A percentile compares a stretch with the other conserved stretches of the same genome.
phyloP scores from a whole-genome alignment of 1,140 invertebrate genomes.

The Holotrichia oblita region DNA sequence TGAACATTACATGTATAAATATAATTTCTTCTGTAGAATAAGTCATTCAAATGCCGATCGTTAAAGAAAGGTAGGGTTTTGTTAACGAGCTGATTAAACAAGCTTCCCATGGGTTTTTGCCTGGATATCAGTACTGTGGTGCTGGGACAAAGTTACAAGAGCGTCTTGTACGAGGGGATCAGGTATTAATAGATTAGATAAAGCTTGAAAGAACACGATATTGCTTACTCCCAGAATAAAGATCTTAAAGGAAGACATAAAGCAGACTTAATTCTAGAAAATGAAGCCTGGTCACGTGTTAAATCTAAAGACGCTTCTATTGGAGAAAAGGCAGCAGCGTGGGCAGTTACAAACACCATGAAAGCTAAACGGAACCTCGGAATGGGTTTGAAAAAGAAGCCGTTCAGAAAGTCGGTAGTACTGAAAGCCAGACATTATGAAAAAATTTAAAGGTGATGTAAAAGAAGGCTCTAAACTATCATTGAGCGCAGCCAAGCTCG shows the following conservation, averaged over 20 bases:
- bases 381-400: too few species aligned
- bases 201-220: slow-evolving; percentile 62
- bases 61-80: neutral
- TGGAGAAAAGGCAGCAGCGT: too few species aligned
- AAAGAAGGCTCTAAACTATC: too few species aligned
- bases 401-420: too few species aligned
- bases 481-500: too few species aligned
- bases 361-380: too few species aligned
- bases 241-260: too few species aligned
- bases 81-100: slow-evolving; percentile 57
- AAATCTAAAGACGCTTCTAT: slow-evolving; percentile 59
- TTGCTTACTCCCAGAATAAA: slow-evolving; percentile 60
- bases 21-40: neutral
- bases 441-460: too few species aligned
- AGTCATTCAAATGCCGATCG: neutral
- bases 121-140: slow-evolving; percentile 62
- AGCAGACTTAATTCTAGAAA: too few species aligned
- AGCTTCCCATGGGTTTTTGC: slow-evolving; percentile 61
- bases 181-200: slow-evolving; percentile 62
- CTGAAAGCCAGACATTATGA: too few species aligned
- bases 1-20: too few species aligned
- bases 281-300: slow-evolving; percentile 59
- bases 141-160: slow-evolving; percentile 61
- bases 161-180: slow-evolving; percentile 60
- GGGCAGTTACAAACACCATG: too few species aligned